Base-by-base conservation (phyloP, 1,140 invertebrate genomes). In the Physella acuta region DNA sequence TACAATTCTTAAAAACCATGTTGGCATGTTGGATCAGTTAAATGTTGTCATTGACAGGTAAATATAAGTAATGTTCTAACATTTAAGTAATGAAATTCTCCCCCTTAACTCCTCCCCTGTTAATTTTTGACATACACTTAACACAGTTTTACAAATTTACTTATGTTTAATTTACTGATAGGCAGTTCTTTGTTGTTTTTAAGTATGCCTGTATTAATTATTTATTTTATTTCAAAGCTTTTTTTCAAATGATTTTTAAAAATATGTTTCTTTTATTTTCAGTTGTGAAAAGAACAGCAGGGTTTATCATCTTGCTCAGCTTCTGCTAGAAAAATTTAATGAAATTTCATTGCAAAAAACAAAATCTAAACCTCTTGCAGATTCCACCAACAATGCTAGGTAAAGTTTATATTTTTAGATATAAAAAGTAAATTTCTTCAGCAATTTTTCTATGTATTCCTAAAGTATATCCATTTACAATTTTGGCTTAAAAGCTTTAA, bases 11-110 rank as follows among this genome's bases (percentile, higher is more conserved):
- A 65, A 31, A 31, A 64, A 59, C 34, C 53, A 58, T 30, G 5
- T 49, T 17, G 60, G 62, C 8, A 58, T 71, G 28, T 1, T 65
- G 17, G 60, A 64, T 34, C 53, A 63, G 31, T 36, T 71, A 31
- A 53, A 70, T 11, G 30, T 33, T 60, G 14, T 60, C 33, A 60
- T 60, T 8, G 8, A 44, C 39, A 44, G 39, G 39, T 44, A 44
- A 20, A 44, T 44, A 44, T 44, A 44, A 20, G 8, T 44, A 11
- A 11, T 44, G 20, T 44, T 44, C 8, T 44, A 11, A 20, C 20
- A 44, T 8, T 44, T 44, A n/a, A n/a, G n/a, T n/a, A n/a, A n/a
- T n/a, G n/a, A n/a, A n/a, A n/a, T n/a, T n/a, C n/a, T n/a, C n/a
- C n/a, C n/a, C n/a, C n/a, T n/a, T n/a, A n/a, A n/a, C n/a, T n/a